phyloP scores from a whole-genome alignment of 2,113 vertebrate genomes.

The Zootoca vivipara region DNA sequence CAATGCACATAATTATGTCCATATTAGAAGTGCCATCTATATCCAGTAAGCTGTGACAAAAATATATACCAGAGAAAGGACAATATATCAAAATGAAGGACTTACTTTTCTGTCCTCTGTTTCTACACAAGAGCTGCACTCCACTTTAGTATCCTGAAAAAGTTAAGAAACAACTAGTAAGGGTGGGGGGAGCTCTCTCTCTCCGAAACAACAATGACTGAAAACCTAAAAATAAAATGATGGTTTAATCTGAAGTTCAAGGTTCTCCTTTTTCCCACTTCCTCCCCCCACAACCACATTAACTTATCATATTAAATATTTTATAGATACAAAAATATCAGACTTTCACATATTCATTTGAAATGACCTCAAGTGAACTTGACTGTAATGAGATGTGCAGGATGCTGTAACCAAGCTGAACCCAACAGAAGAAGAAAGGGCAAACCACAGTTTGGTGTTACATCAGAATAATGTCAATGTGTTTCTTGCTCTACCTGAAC shows the following conservation, averaged over 20 bases:
- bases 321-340: background rate
- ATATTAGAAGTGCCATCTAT: too few relatives aligned
- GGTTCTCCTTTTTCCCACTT: background rate
- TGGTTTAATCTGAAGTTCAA: background rate
- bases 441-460: background rate
- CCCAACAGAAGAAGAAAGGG: background rate
- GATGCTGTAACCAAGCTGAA: too few relatives aligned
- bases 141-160: slow-evolving; percentile 78
- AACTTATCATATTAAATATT: too few relatives aligned
- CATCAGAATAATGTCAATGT: too few relatives aligned
- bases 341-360: background rate
- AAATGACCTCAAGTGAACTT: slow-evolving; percentile 10
- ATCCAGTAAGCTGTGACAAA: background rate
- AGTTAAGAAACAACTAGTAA: slow-evolving; percentile 43
- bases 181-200: background rate
- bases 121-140: slow-evolving; percentile 77
- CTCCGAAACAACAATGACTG: background rate
- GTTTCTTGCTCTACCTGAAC: too few relatives aligned
- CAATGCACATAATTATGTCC: background rate
- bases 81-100: slow-evolving; percentile 47
- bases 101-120: slow-evolving; percentile 82
- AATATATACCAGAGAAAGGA: background rate
- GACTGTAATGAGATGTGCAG: slow-evolving; percentile 5
- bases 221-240: slow-evolving; percentile 11
- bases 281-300: background rate